Evolutionary conservation across 2,888 invertebrate genomes (phyloP).

Genomic region (Tenthredo amoena): DNA sequence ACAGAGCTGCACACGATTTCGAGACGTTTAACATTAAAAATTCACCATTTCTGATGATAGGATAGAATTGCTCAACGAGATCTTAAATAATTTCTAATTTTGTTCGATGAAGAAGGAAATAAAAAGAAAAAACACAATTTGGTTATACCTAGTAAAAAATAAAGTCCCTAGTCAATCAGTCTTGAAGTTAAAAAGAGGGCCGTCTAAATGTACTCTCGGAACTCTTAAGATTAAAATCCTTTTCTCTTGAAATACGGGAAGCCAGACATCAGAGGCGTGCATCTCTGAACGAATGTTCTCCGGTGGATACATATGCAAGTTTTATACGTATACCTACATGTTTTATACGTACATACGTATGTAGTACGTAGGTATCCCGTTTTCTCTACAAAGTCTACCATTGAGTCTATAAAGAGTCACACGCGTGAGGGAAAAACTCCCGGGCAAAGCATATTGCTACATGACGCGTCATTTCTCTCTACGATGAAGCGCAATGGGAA

Average conservation of each 20-base stretch:
- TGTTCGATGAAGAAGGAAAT: too few species aligned
- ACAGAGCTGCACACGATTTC: background rate
- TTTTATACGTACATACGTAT: background rate
- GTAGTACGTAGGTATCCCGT: background rate
- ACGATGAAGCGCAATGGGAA: slow-evolving; percentile 58
- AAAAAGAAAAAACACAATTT: too few species aligned
- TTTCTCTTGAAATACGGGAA: slow-evolving; percentile 44
- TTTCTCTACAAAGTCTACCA: slow-evolving; percentile 12
- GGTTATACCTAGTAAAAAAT: too few species aligned
- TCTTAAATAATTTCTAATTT: too few species aligned
- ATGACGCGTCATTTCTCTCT: slow-evolving; percentile 57
- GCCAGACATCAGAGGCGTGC: slow-evolving; percentile 68
- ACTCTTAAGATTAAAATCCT: slow-evolving; percentile 41
- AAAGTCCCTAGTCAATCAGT: slow-evolving; percentile 19
- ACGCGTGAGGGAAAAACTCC: slow-evolving; percentile 37
- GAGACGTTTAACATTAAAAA: background rate
- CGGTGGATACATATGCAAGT: background rate
- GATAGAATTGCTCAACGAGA: too few species aligned
- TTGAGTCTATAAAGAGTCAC: slow-evolving; percentile 23
- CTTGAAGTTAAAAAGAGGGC: background rate
- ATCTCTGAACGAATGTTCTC: slow-evolving; percentile 62
- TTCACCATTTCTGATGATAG: background rate
- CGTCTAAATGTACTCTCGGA: slow-evolving; percentile 4
- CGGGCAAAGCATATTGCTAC: slow-evolving; percentile 10
- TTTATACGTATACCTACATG: background rate